These are phyloP conservation scores for Anoplolepis gracilipes DNA, from an alignment of 1,140 invertebrate species.

Conservation along the genomic window DNA sequence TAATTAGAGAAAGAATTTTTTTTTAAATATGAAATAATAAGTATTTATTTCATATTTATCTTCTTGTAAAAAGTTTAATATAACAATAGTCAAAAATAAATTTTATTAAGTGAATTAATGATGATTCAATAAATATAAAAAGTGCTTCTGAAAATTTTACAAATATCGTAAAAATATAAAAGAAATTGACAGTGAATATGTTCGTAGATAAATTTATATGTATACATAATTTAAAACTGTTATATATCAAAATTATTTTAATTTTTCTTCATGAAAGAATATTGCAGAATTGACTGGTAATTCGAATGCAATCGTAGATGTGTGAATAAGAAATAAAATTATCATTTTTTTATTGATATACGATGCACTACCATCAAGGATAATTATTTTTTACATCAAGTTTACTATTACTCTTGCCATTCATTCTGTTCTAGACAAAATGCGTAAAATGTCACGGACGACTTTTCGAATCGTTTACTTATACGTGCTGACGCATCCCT, in stretches of 20 bases:
- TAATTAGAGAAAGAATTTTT: not conserved
- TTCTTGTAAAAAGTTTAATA: not conserved
- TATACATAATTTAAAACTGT: too few relatives aligned
- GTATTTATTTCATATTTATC: not conserved
- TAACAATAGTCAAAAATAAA: not conserved
- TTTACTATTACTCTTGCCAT: not conserved
- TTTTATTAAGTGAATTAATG: not conserved
- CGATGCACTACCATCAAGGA: not conserved
- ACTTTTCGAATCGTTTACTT: constrained; percentile 61
- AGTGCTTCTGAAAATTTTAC: not conserved
- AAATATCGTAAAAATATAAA: not conserved
- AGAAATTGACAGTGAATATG: not conserved
- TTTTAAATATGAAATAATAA: too few relatives aligned
- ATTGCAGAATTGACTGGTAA: not conserved
- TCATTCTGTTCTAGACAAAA: constrained; percentile 27
- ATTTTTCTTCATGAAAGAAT: not conserved
- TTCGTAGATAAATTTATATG: not conserved
- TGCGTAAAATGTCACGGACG: constrained; percentile 61
- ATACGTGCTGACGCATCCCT: constrained; percentile 70
- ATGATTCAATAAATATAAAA: not conserved
- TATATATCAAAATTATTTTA: not conserved
- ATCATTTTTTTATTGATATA: not conserved
- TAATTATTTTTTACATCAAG: not conserved
- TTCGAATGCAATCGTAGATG: not conserved
- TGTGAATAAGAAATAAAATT: not conserved